Base-by-base conservation (phyloP, 2,113 vertebrate genomes). In the Lagopus muta region DNA sequence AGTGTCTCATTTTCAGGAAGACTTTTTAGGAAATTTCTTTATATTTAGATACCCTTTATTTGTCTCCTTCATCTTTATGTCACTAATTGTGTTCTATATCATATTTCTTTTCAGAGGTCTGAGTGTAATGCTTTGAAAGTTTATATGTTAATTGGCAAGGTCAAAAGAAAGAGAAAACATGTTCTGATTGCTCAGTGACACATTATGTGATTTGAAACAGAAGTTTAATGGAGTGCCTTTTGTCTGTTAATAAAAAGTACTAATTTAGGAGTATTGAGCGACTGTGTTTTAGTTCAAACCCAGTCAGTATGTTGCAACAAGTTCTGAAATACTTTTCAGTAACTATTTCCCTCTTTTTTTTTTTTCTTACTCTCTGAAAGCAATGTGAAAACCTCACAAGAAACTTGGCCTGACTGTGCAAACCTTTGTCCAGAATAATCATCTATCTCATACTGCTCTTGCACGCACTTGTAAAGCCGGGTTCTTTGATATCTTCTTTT, bases 101-200 rank as follows among this genome's bases (percentile, higher is more conserved):
- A 69, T 95, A 66, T 98, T 98, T 97, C 96, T 90, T 69, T 96
- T 93, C 92, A 96, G 95, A 96, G 92, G 96, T 78, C 92, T 94
- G 94, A 95, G 92, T 24, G 72, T 88, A 89, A 90, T 61, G 86
- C 96, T 97, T 97, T 98, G 95, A 97, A 97, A 97, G 96, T 95
- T 88, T 96, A 95, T 96, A 95, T 96, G 97, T 96, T 97, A 97
- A 97, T 97, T 97, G 93, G 95, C 92, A 76, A 95, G 97, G 97
- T 97, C 94, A 95, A 97, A 97, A 96, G 90, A 97, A 97, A 94
- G 66, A 79, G 73, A 95, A 97, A 95, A 92, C 70, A 88, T 70
- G 5, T 61, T 87, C 75, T 92, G 65, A 89, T 88, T 92, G 58
- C 95, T 92, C 93, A 80, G 88, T 61, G 90, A 90, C 75, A 84